Conservation (phyloP, 37 sponge, comb jelly and placozoan genomes). For the Chondrosia reniformis region DNA sequence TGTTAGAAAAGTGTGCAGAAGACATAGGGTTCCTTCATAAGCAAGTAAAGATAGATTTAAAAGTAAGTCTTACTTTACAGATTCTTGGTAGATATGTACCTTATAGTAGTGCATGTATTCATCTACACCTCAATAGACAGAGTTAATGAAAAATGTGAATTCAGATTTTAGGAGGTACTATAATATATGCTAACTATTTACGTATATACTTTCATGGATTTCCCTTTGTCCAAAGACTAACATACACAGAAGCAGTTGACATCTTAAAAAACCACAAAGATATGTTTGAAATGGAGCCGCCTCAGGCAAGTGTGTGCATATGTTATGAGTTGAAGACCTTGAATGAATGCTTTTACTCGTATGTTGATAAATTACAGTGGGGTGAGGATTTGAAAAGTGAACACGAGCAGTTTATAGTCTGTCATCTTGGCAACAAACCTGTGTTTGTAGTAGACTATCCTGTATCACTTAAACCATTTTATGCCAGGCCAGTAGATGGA, state of each 20-base stretch:
- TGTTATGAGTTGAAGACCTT: too few relatives aligned
- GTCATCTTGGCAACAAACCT: slow-evolving; percentile 40
- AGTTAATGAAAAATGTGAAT: background rate
- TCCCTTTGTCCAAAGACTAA: too few relatives aligned
- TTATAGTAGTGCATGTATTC: too few relatives aligned
- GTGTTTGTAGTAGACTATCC: slow-evolving; percentile 88
- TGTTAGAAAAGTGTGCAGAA: slow-evolving; percentile 36
- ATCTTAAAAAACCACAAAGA: slow-evolving; percentile 18
- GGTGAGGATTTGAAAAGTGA: slow-evolving; percentile 68
- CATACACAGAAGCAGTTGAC: slow-evolving; percentile 68
- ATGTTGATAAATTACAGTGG: slow-evolving; percentile 49
- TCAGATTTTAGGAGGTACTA: background rate
- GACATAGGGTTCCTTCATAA: slow-evolving; percentile 46
- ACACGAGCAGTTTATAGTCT: slow-evolving; percentile 68
- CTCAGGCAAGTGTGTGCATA: too few relatives aligned
- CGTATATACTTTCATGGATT: too few relatives aligned
- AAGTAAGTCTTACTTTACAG: background rate
- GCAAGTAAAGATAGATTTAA: background rate
- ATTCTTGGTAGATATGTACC: too few relatives aligned
- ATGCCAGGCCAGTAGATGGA: slow-evolving; percentile 45
- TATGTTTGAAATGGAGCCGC: too few relatives aligned
- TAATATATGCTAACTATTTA: too few relatives aligned
- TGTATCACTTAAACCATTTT: slow-evolving; percentile 77
- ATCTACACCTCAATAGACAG: too few relatives aligned
- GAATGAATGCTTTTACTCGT: too few relatives aligned